Base-by-base conservation (phyloP, 2,888 invertebrate species). In the Electrophaes corylata region DNA sequence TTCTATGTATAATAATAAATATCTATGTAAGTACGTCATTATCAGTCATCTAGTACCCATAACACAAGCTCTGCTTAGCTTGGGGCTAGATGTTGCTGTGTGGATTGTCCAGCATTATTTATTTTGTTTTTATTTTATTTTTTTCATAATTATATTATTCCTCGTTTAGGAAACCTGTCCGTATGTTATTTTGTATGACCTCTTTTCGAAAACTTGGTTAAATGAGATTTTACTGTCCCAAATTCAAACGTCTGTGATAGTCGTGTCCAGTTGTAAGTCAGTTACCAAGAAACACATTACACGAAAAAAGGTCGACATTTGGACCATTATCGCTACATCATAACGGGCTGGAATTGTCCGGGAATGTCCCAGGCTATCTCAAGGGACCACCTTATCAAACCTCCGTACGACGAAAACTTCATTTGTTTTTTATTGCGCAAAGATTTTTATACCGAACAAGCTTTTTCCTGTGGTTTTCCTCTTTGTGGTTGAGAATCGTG, bases 321-420 rank as follows among this genome's bases (percentile, higher is more conserved):
- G 52, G 47, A 73, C 72, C 73, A 76, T 79, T 74, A 76, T 78
- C 71, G 68, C 72, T 63, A 70, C 71, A 73, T 75, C 74, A 72
- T 76, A 79, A 73, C 70, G 66, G 71, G 33, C 52, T 60, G 57
- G 65, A 58, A 54, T 49, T 48, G 57, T 57, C 33, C 23, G 23
- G 48, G 43, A 68, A 65, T 62, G 72, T 72, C 71, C 71, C 53
- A 47, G 68, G 71, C 70, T 59, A 37, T 62, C 74, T 60, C 73
- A 12, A 3, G 78, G 70, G 79, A 66, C 45, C 65, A 64, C 65
- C 72, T 72, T 76, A 76, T 78, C 76, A 76, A 69, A 72, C 72
- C 66, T 69, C 60, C 64, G 53, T 45, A 56, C 43, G 47, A 31
- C 55, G 56, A 65, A 67, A 67, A 71, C 62, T 73, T 73, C 68